Conservation (phyloP, 2,113 vertebrate genomes). For the Daubentonia madagascariensis region DNA sequence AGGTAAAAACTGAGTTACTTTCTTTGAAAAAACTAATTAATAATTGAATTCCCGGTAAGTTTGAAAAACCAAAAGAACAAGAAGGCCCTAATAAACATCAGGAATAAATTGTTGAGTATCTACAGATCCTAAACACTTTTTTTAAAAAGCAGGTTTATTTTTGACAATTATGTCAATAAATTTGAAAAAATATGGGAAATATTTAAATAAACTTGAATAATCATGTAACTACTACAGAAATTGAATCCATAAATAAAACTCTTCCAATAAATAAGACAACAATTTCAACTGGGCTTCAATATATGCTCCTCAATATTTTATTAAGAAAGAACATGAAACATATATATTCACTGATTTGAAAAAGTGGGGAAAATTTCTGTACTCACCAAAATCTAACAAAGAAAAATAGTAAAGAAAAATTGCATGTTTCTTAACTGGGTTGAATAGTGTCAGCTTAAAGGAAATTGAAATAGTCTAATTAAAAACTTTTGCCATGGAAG, state of each 20-base stretch:
- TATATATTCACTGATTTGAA: neutral
- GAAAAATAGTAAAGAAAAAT: neutral
- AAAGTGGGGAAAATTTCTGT: neutral
- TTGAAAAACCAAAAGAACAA: neutral
- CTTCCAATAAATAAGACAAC: neutral
- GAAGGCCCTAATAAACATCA: neutral
- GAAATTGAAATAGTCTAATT: neutral
- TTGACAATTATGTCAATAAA: neutral
- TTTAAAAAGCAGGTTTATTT: neutral
- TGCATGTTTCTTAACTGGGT: neutral
- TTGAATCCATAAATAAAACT: neutral
- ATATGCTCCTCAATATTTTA: neutral
- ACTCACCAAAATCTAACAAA: neutral
- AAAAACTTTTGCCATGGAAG: neutral
- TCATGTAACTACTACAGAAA: neutral
- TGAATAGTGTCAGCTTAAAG: neutral
- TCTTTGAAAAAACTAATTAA: neutral
- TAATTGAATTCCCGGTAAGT: neutral
- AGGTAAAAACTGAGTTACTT: neutral
- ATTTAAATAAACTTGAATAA: neutral
- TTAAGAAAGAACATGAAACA: neutral
- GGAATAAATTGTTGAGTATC: neutral
- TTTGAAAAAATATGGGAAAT: neutral
- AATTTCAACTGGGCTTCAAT: neutral
- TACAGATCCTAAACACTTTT: neutral